These are phyloP conservation scores for Prenolepis imparis DNA, from an alignment of 2,888 invertebrate genomes.

Conservation along the genomic window DNA sequence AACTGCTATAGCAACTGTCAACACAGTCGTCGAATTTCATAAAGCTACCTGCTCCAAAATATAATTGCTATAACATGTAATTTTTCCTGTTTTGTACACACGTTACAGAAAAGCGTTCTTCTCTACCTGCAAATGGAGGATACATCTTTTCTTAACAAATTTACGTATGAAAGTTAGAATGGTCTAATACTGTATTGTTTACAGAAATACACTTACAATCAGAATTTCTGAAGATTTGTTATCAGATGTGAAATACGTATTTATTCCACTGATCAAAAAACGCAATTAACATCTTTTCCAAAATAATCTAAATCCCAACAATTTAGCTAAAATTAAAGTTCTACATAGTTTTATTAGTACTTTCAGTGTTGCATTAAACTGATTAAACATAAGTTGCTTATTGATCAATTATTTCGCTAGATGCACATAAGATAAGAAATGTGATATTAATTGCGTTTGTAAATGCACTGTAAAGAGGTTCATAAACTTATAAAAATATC, in stretches of 20 bases:
- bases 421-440: conserved; percentile 4
- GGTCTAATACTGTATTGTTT: conserved; percentile 77
- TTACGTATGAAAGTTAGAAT: conserved; percentile 73
- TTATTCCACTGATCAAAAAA: neutral
- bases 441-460: conserved; percentile 21
- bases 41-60: conserved; percentile 76
- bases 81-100: neutral
- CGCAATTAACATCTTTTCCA: neutral
- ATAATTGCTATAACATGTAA: conserved; percentile 32
- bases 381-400: neutral
- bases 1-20: conserved; percentile 91
- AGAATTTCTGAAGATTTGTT: neutral
- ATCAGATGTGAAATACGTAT: neutral
- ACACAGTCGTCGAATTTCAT: conserved; percentile 84
- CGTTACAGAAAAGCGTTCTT: conserved; percentile 16
- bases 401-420: conserved; percentile 25
- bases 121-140: conserved; percentile 40
- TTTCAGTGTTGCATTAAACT: neutral
- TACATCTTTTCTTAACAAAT: conserved; percentile 72
- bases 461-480: conserved; percentile 44
- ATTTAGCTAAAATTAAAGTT: neutral
- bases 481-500: conserved; percentile 60
- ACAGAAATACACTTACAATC: conserved; percentile 20
- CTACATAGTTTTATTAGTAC: too few relatives aligned
- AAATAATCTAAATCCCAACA: neutral